Evolutionary conservation across 2,797 vertebrate genomes (phyloP), one percentile per base, ranked within the genome.

Genomic region (Octomys mimax): DNA sequence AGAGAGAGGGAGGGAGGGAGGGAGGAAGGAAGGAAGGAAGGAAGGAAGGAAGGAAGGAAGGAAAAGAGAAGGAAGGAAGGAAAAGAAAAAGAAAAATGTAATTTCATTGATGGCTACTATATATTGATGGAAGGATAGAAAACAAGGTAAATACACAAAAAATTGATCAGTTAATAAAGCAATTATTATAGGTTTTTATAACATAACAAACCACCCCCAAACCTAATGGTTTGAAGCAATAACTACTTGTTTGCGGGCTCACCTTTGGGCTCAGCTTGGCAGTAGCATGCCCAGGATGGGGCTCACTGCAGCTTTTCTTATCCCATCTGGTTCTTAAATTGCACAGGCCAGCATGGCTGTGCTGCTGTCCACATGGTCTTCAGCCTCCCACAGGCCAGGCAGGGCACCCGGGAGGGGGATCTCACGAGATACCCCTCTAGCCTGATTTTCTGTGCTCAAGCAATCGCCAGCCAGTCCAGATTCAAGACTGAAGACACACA

Each of bases 11-110:
- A n/a, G n/a, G n/a, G 5, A 5, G 5, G 5, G 39, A 42, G 39
- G 5, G 5, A 5, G 5, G 39, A 42, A 42, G 39, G 5, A 5
- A 42, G 5, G 39, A 42, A 5, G 5, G 5, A 5, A 42, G 39
- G 5, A 42, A 6, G 5, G 42, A 42, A 42, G 42, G 5, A 42
- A 6, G 5, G 5, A 42, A 42, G 42, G 5, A 6, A 42, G 5
- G 5, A 42, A 6, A 5, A 42, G 5, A 42, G 42, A 42, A 42
- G 5, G 42, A 42, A 42, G 5, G 5, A 6, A 42, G 5, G 42
- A 42, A 6, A 42, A 42, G 42, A 42, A 49, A 49, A 49, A 36
- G 24, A n/a, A 68, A 64, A 57, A 11, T 54, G 13, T 6, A 39
- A 19, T 42, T 2, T 21, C 19, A 4, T 57, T 59, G 21, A 4